Evolutionary conservation across 2,797 vertebrate species (phyloP), one percentile per base, ranked within the genome.

Genomic region (Pseudopleuronectes americanus): DNA sequence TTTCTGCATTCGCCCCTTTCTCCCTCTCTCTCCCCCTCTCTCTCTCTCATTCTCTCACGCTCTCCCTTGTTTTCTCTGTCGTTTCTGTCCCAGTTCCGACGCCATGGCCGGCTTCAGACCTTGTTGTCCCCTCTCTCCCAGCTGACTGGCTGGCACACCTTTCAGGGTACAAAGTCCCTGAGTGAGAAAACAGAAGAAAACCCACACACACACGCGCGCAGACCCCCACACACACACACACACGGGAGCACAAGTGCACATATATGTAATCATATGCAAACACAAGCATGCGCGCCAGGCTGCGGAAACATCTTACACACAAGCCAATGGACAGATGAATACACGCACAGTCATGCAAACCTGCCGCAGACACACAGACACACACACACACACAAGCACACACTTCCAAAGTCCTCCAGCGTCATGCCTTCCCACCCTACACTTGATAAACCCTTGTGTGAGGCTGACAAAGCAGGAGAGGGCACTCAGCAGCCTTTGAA

Each of bases 131-230:
- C 67, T 71, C 68, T 76, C 68, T 76, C 89, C 91, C 92, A 92
- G 90, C 90, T 94, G 92, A 94, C 88, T 80, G 83, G 83, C 80
- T 88, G 88, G 87, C 90, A 89, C 87, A 85, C 87, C 84, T 90
- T 84, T 75, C 66, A 74, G 60, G 79, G 92, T 86, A 81, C 90
- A 92, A 93, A 92, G 92, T 92, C 84, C 87, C 77, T 0, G 57
- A 68, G 71, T 71, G 71, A 82, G 81, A 62, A 79, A 81, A 56
- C 47, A 1, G 72, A 78, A 24, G 26, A 82, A 79, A 83, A 76
- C 64, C 26, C 26, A 64, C 58, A 80, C 9, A 33, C 68, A 41
- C 63, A 60, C 80, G 76, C 36, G 13, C 41, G 41, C 41, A 43
- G 2, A 12, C 33, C 10, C 3, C 17, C 13, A 14, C 36, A 38